These are phyloP conservation scores for Homarus americanus DNA, from an alignment of 1,140 invertebrate species.

Conservation along the genomic window DNA sequence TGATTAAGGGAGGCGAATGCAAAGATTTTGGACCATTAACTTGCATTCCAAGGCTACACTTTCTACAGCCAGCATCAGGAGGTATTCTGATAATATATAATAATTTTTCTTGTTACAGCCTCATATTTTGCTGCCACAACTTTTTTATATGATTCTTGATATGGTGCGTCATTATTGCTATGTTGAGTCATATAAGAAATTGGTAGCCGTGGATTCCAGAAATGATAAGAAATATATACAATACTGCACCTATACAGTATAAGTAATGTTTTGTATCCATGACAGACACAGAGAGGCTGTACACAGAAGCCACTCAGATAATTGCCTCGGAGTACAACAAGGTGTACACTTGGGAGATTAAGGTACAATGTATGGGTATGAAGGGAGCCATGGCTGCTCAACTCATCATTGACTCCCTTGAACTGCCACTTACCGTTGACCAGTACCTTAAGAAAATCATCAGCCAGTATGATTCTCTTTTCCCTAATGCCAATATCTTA, in stretches of 20 bases:
- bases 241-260: not conserved
- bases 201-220: no score
- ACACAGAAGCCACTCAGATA: slow-evolving; percentile 78
- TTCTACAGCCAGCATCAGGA: no score
- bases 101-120: no score
- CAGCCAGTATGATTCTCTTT: slow-evolving; percentile 77
- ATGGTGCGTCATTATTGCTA: no score
- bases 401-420: slow-evolving; percentile 78
- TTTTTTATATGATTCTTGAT: no score
- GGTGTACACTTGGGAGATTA: slow-evolving; percentile 80
- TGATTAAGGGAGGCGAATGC: no score
- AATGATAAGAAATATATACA: not conserved
- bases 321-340: slow-evolving; percentile 78
- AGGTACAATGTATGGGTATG: slow-evolving; percentile 80
- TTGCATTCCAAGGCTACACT: no score
- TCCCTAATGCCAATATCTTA: slow-evolving; percentile 77
- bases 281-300: slow-evolving; percentile 79
- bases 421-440: slow-evolving; percentile 79
- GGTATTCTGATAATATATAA: no score
- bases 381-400: slow-evolving; percentile 78
- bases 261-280: not conserved
- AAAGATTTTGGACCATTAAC: no score
- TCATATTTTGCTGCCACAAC: no score
- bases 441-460: slow-evolving; percentile 78
- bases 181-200: no score